Base-by-base conservation (phyloP, 1,140 invertebrate species). In the Gryon sp. region DNA sequence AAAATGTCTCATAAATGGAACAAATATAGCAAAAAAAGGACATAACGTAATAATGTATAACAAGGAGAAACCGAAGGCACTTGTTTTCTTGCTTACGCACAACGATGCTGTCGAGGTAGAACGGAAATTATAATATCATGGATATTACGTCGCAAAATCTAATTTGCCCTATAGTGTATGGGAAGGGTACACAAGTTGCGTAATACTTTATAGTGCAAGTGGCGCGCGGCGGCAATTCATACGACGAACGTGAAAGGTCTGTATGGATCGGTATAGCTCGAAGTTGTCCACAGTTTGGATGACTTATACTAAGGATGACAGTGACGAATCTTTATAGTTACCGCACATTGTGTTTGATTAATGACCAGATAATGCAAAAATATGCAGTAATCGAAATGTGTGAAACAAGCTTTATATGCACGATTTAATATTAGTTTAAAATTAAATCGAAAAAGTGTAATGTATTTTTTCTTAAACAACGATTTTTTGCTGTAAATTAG, bases 81-180 rank as follows among this genome's bases (percentile, higher is more conserved):
- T 26, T n/a, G 12, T 7, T 32, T 43, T 45, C 24, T 45, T 30
- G 36, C 22, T 6, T n/a, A 59, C 26, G 26, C 28, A 22, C 40
- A 32, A 12, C 12, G 2, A n/a, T 9, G 24, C 26, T 3, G 16
- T 30, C 24, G 24, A 41, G 8, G 16, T 9, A 41, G 19, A 41
- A 22, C 40, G 43, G 43, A 52, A 65, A 52, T 53, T 28, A 34
- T 50, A 65, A 62, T 40, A 20, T 14, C 43, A 11, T 45, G 57
- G 9, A 18, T 48, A 62, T 62, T 62, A 62, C 43, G 43, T 62
- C 6, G 36, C n/a, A n/a, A 63, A 52, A 50, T 32, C 18, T 50
- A 63, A 41, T 36, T 22, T 38, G 36, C 18, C 9, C 9, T 6
- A 15, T 7, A 15, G 0, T 6, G 5, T 6, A 16, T 12, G 22